Evolutionary conservation across 2,113 vertebrate species (phyloP).

Genomic region (Desmodus rotundus): DNA sequence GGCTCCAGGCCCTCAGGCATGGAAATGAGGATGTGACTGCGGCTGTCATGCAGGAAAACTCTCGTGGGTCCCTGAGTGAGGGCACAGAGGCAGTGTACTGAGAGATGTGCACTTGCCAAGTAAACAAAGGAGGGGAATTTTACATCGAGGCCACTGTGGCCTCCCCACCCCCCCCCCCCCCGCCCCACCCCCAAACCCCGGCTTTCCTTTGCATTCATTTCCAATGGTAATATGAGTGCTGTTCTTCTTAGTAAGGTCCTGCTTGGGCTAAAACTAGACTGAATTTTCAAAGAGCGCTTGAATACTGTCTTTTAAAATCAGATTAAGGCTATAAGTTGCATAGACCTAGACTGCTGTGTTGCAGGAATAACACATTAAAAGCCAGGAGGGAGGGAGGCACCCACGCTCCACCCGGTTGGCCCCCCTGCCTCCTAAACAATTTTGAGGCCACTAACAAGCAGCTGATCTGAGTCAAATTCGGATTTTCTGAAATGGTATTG

Average conservation of each 20-base stretch:
- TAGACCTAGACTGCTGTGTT: neutral
- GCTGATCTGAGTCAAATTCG: neutral
- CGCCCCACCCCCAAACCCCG: too few relatives aligned
- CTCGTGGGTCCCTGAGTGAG: constrained; percentile 27
- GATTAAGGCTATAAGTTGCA: neutral
- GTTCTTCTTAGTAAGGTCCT: neutral
- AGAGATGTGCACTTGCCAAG: neutral
- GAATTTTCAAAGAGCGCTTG: neutral
- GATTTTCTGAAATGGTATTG: neutral
- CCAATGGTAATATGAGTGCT: neutral
- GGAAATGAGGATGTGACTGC: neutral
- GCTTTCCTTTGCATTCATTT: neutral
- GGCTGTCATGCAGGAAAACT: neutral
- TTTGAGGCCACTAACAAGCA: neutral
- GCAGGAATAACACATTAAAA: neutral
- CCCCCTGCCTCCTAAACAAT: neutral
- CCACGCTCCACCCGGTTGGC: neutral
- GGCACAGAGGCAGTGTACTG: constrained; percentile 10
- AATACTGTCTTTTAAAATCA: neutral
- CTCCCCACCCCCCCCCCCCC: too few relatives aligned
- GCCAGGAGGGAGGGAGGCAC: neutral
- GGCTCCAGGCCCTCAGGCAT: neutral
- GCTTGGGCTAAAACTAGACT: neutral
- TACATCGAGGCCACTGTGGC: neutral
- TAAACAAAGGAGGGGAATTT: neutral